Percentiles rank a stretch among this genome's conserved stretches.
Conservation (phyloP, 2,888 invertebrate genomes). For the Drosophila neotestacea region DNA sequence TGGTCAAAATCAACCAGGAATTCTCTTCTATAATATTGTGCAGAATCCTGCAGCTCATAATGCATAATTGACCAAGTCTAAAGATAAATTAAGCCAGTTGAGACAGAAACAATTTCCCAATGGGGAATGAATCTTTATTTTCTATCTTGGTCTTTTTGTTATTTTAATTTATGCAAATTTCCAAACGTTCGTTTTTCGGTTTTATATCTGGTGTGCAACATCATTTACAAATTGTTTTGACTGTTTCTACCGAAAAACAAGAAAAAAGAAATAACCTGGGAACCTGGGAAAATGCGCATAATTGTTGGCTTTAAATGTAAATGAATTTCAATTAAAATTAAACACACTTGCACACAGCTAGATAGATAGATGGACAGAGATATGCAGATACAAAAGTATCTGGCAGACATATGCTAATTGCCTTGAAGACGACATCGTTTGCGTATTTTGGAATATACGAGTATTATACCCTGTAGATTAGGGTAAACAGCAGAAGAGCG, state of each 20-base stretch:
- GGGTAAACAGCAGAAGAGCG: not conserved
- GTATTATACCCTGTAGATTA: constrained; percentile 14
- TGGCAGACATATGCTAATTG: constrained; percentile 68
- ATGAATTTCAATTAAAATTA: constrained; percentile 79
- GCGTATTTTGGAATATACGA: constrained; percentile 1
- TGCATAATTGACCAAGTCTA: constrained; percentile 43
- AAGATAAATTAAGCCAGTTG: constrained; percentile 17
- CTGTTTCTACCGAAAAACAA: not conserved
- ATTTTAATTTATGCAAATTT: constrained; percentile 78
- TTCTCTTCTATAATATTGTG: constrained; percentile 7
- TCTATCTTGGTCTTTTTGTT: constrained; percentile 25
- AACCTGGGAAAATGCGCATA: constrained; percentile 76
- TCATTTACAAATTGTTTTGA: constrained; percentile 75
- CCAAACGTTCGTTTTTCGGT: constrained; percentile 35
- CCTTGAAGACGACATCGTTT: constrained; percentile 18
- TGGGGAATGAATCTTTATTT: not conserved
- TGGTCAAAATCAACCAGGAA: not conserved
- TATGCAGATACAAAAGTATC: constrained; percentile 37
- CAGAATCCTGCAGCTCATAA: constrained; percentile 18
- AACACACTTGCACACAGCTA: constrained; percentile 43
- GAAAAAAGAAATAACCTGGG: not conserved
- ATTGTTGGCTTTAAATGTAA: constrained; percentile 74
- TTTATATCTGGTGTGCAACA: constrained; percentile 71
- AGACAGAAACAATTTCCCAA: constrained; percentile 6
- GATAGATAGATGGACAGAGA: not conserved